These are phyloP conservation scores for Scaptomyza tumidula DNA, from an alignment of 2,888 invertebrate species.

Conservation along the genomic window DNA sequence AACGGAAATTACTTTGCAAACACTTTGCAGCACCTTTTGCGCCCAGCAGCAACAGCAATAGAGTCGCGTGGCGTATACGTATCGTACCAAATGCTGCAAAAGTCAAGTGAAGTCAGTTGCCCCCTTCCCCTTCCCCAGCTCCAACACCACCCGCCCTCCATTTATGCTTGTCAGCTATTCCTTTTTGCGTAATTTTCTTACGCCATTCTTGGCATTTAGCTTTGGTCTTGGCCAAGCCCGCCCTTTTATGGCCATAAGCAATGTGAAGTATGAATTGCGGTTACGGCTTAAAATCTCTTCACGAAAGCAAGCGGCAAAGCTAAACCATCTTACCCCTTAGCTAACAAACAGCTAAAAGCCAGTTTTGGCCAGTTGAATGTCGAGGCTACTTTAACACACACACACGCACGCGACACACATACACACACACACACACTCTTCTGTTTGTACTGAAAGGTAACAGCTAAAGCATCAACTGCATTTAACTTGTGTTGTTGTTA, in stretches of 20 bases:
- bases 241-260: slow-evolving; percentile 63
- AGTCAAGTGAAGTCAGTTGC: slow-evolving; percentile 66
- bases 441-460: slow-evolving; percentile 44
- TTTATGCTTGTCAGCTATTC: slow-evolving; percentile 20
- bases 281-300: slow-evolving; percentile 60
- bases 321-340: slow-evolving; percentile 31
- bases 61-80: slow-evolving; percentile 52
- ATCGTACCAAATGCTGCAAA: slow-evolving; percentile 42
- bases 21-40: slow-evolving; percentile 67
- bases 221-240: slow-evolving; percentile 20
- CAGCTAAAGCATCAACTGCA: slow-evolving; percentile 73
- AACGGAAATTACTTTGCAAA: slow-evolving; percentile 80
- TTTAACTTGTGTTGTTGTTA: slow-evolving; percentile 69
- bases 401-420: slow-evolving; percentile 11
- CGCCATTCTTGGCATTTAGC: slow-evolving; percentile 57
- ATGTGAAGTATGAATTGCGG: slow-evolving; percentile 79
- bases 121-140: not conserved
- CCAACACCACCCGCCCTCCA: not conserved
- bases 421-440: slow-evolving; percentile 9
- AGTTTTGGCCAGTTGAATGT: slow-evolving; percentile 29
- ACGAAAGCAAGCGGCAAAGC: slow-evolving; percentile 34
- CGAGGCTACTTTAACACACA: slow-evolving; percentile 44
- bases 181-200: slow-evolving; percentile 66
- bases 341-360: slow-evolving; percentile 8
- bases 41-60: slow-evolving; percentile 9